Conservation (phyloP, 2,888 invertebrate species). For the Tuta absoluta region DNA sequence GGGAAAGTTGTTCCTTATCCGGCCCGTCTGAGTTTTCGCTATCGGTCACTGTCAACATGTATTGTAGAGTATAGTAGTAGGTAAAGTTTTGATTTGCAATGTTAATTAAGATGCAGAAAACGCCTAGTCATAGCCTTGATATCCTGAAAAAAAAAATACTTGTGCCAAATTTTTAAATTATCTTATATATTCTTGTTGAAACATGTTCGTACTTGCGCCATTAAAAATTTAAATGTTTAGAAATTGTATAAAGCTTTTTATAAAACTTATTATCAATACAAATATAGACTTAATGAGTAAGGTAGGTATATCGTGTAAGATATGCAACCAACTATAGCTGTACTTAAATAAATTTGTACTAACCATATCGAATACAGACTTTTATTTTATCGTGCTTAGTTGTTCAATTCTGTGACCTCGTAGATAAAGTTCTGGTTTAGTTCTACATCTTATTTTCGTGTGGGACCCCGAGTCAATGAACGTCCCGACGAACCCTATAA, state of each 20-base stretch:
- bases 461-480: no score
- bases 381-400: background rate
- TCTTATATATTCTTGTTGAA: background rate
- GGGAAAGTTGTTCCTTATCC: no score
- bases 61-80: no score
- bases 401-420: background rate
- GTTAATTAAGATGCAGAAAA: background rate
- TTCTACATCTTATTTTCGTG: no score
- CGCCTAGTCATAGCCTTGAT: background rate
- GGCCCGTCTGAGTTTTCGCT: no score
- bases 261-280: background rate
- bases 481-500: no score
- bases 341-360: constrained; percentile 15
- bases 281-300: background rate
- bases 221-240: constrained; percentile 5
- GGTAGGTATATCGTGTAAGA: background rate
- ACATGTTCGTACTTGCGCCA: background rate
- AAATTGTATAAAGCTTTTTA: constrained; percentile 11
- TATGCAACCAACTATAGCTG: background rate
- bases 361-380: background rate
- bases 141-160: constrained; percentile 26
- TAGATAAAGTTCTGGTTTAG: background rate
- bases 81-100: background rate
- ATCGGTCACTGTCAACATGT: no score
- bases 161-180: constrained; percentile 20